These are phyloP conservation scores for Ranitomeya variabilis DNA, from an alignment of 2,113 vertebrate genomes.

Conservation along the genomic window DNA sequence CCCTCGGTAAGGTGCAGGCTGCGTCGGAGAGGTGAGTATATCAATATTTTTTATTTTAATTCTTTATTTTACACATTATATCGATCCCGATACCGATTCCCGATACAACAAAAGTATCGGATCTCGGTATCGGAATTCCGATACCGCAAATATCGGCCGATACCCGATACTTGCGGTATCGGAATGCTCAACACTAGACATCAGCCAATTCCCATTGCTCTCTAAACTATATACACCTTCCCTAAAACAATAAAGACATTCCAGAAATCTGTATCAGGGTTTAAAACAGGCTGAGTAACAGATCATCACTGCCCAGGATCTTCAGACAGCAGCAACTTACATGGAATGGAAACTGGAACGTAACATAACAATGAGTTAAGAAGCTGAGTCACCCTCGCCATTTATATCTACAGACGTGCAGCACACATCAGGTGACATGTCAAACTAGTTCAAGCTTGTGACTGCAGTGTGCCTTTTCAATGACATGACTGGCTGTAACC, in stretches of 20 bases:
- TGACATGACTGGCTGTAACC: conserved; percentile 26
- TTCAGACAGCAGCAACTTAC: conserved; percentile 12
- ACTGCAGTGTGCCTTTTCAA: conserved; percentile 32
- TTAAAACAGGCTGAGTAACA: background rate
- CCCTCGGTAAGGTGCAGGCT: too few species aligned
- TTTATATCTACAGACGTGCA: conserved; percentile 25
- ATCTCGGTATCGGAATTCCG: too few species aligned
- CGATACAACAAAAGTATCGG: too few species aligned
- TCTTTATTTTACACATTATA: too few species aligned
- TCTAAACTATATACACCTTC: background rate
- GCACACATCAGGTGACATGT: conserved; percentile 28
- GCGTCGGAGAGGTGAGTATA: too few species aligned
- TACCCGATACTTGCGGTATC: too few species aligned
- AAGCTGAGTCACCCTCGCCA: conserved; percentile 29
- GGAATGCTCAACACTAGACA: too few species aligned
- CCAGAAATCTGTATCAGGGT: background rate
- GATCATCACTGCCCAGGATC: background rate
- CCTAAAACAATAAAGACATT: background rate
- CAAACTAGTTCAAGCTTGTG: conserved; percentile 43
- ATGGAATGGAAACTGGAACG: conserved; percentile 26
- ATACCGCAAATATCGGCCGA: too few species aligned
- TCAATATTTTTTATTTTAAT: too few species aligned
- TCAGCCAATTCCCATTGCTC: too few species aligned
- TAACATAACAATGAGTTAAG: conserved; percentile 35
- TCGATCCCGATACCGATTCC: too few species aligned